Conservation (phyloP, 2,113 vertebrate species). For the Anoura caudifer region DNA sequence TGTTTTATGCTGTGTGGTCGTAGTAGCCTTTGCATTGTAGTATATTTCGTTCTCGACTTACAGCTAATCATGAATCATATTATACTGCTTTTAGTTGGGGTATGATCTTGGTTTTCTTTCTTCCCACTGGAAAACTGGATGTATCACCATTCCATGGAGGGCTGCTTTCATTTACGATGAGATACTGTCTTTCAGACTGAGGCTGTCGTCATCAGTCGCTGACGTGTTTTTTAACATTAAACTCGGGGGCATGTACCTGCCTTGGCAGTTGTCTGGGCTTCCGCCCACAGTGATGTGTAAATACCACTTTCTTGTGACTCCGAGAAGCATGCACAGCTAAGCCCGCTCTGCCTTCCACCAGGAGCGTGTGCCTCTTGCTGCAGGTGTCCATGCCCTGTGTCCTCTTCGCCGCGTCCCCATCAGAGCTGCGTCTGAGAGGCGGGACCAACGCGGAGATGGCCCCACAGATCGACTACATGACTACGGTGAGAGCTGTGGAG, state of each 20-base stretch:
- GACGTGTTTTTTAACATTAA: neutral
- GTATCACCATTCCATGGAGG: neutral
- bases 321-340: neutral
- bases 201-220: neutral
- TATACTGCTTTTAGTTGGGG: neutral
- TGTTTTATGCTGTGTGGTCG: neutral
- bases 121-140: neutral
- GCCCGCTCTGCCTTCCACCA: slow-evolving; percentile 69
- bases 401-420: slow-evolving; percentile 88
- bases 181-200: neutral
- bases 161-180: neutral
- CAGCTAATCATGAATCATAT: neutral
- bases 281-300: neutral
- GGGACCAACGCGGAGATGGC: slow-evolving; percentile 99
- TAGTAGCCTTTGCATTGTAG: neutral
- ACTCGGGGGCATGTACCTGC: neutral
- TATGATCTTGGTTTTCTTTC: neutral
- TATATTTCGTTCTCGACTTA: neutral
- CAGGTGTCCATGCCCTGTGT: slow-evolving; percentile 94
- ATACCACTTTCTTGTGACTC: neutral
- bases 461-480: slow-evolving; percentile 96
- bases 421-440: slow-evolving; percentile 91
- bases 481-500: slow-evolving; percentile 82
- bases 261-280: neutral
- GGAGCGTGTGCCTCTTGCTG: slow-evolving; percentile 96